A percentile compares a stretch with the other conserved stretches of the same genome.
Conservation (phyloP, 2,888 invertebrate species). For the Calliscelio sp. region DNA sequence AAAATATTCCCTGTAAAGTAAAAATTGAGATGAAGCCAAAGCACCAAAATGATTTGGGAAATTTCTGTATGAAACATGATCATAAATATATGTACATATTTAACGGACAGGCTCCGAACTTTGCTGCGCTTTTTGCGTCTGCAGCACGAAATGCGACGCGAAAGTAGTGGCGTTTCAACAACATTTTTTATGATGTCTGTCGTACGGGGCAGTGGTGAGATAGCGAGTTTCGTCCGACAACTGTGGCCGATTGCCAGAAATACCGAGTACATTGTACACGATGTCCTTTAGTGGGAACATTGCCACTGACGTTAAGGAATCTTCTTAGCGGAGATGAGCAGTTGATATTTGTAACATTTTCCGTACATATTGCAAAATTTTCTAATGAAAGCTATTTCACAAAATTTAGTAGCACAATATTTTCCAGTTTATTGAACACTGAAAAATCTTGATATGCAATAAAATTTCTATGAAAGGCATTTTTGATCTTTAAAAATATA, state of each 20-base stretch:
- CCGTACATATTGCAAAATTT: neutral
- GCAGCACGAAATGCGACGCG: constrained; percentile 9
- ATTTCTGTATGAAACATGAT: too few relatives aligned
- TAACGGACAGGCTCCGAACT: constrained; percentile 28
- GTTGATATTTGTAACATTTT: constrained; percentile 14
- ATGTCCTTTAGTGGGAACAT: constrained; percentile 47
- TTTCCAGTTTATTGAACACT: neutral
- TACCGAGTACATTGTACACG: constrained; percentile 46
- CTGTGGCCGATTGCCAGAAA: constrained; percentile 66
- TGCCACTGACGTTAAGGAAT: constrained; percentile 58
- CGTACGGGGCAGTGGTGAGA: constrained; percentile 51
- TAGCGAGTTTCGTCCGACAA: constrained; percentile 46
- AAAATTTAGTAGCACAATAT: neutral
- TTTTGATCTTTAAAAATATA: too few relatives aligned
- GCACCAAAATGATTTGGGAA: constrained; percentile 28
- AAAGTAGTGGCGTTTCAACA: constrained; percentile 40
- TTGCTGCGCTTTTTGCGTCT: constrained; percentile 28
- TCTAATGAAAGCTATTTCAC: constrained; percentile 13
- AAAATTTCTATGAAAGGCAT: too few relatives aligned
- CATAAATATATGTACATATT: too few relatives aligned
- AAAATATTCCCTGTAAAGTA: neutral
- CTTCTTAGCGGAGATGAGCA: constrained; percentile 30
- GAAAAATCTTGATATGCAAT: too few relatives aligned
- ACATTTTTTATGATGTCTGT: constrained; percentile 63
- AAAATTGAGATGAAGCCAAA: constrained; percentile 33